Evolutionary conservation across 2,113 vertebrate species (phyloP).

Genomic region (Corythaeola cristata): DNA sequence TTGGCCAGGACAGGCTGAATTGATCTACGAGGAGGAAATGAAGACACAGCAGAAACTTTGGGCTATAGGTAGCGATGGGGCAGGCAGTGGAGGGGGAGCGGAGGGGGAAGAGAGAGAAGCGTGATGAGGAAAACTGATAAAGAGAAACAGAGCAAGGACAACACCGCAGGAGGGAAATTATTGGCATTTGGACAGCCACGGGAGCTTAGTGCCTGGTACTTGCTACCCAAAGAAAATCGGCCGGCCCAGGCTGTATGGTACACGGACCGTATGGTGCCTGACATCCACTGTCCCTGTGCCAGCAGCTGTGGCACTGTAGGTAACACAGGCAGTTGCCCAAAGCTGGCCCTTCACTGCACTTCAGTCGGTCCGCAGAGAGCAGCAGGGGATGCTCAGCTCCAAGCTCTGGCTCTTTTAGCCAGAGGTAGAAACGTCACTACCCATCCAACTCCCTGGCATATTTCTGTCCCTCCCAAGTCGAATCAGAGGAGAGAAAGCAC

Average conservation of each 20-base stretch:
- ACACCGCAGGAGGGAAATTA: neutral
- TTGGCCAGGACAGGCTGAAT: constrained; percentile 65
- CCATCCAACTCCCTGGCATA: neutral
- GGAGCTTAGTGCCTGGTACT: neutral
- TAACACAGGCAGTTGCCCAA: neutral
- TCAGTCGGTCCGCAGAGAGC: neutral
- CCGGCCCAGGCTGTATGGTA: neutral
- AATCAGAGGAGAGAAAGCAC: neutral
- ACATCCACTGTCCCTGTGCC: neutral
- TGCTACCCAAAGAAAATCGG: neutral
- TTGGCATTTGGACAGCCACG: neutral
- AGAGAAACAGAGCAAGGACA: constrained; percentile 18
- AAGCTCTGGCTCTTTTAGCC: neutral
- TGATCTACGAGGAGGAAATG: constrained; percentile 63
- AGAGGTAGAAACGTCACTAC: neutral
- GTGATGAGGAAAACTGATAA: neutral
- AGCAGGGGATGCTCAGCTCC: neutral
- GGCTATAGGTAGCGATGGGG: neutral
- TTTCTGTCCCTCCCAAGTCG: neutral
- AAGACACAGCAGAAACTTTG: constrained; percentile 59
- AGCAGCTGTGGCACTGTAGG: neutral
- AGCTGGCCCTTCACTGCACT: neutral
- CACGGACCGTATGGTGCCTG: neutral
- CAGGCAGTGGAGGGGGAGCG: neutral
- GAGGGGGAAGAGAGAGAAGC: neutral